phyloP scores from a whole-genome alignment of 2,797 vertebrate genomes.

The Tympanoctomys barrerae region DNA sequence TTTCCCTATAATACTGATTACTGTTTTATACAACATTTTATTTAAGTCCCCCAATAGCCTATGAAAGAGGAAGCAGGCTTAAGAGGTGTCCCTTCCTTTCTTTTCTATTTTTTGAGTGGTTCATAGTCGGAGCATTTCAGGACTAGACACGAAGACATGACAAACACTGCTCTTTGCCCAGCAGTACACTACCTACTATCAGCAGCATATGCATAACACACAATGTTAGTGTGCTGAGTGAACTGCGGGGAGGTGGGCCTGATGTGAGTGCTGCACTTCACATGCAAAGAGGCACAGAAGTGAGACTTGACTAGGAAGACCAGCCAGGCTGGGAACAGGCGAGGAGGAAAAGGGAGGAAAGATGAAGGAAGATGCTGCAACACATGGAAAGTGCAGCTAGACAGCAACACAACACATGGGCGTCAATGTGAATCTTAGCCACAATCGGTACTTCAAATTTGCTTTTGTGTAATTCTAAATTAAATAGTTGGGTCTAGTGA shows the following conservation, averaged over 20 bases:
- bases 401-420: not conserved
- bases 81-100: not conserved
- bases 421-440: not conserved
- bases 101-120: not conserved
- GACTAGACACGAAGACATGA: not conserved
- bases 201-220: not conserved
- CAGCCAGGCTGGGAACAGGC: not conserved
- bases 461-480: not conserved
- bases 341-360: not conserved
- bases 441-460: not conserved
- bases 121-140: not conserved
- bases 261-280: no score
- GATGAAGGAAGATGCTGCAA: not conserved
- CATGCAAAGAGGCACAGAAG: no score
- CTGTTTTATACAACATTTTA: not conserved
- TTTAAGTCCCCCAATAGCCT: not conserved
- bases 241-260: not conserved
- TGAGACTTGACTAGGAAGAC: not conserved
- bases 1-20: not conserved
- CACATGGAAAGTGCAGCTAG: not conserved
- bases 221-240: not conserved
- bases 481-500: not conserved
- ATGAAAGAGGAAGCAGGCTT: not conserved
- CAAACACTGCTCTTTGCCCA: not conserved
- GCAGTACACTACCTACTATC: not conserved